Conservation (phyloP, 1,140 invertebrate genomes). For the Scylla paramamosain region DNA sequence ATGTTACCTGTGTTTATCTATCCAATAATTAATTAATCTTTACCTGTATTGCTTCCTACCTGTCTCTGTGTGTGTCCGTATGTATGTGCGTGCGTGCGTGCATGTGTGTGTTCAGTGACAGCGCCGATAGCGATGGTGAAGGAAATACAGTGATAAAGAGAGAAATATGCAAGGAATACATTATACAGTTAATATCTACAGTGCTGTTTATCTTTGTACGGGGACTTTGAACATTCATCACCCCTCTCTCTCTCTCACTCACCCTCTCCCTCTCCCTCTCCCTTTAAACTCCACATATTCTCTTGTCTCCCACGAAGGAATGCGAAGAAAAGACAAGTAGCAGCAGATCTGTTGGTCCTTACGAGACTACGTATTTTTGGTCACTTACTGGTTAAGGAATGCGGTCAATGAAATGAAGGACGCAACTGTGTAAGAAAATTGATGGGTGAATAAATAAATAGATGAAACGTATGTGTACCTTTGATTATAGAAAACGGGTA, state of each 20-base stretch:
- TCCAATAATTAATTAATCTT: not conserved
- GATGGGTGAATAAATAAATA: too few species aligned
- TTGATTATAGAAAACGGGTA: too few species aligned
- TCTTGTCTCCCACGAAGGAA: too few species aligned
- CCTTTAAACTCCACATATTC: not conserved
- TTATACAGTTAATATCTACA: not conserved
- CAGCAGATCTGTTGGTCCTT: too few species aligned
- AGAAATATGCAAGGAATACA: not conserved
- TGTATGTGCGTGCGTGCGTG: not conserved
- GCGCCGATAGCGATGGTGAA: not conserved
- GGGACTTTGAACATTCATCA: not conserved
- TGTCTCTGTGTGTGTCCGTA: not conserved
- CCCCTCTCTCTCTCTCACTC: not conserved
- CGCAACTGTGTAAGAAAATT: too few species aligned
- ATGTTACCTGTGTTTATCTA: not conserved
- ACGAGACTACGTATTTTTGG: too few species aligned
- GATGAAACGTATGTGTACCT: too few species aligned
- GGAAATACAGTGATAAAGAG: not conserved
- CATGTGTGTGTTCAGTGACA: not conserved
- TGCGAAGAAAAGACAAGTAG: too few species aligned
- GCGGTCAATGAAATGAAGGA: too few species aligned
- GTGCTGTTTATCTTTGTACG: not conserved
- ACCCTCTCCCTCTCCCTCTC: not conserved
- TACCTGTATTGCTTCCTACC: not conserved
- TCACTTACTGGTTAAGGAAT: too few species aligned